Percentiles rank a stretch among this genome's conserved stretches.
phyloP scores from a whole-genome alignment of 2,113 vertebrate species.

The Speoplatyrhinus poulsoni region DNA sequence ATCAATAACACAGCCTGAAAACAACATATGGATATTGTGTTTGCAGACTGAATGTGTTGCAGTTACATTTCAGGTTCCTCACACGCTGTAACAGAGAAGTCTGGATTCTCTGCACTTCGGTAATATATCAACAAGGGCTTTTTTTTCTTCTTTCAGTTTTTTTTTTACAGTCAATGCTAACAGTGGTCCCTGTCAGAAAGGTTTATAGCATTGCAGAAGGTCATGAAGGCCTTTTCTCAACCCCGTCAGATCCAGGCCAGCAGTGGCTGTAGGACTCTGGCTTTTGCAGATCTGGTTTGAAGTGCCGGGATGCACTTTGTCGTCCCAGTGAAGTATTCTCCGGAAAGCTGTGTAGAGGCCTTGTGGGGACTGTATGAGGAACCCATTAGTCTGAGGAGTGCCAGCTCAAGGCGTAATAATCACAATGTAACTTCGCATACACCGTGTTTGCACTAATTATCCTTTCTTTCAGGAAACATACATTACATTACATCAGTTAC shows the following conservation, averaged over 20 bases:
- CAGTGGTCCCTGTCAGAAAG: conserved; percentile 29
- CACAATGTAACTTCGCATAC: too few relatives aligned
- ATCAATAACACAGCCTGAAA: conserved; percentile 52
- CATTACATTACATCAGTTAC: conserved; percentile 1
- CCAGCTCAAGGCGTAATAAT: conserved; percentile 1
- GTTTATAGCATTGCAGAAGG: conserved; percentile 1
- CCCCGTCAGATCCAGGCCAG: background rate
- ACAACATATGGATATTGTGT: conserved; percentile 53
- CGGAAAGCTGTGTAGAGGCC: background rate
- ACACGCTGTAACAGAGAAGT: conserved; percentile 9
- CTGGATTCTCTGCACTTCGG: conserved; percentile 19
- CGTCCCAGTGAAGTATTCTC: conserved; percentile 28
- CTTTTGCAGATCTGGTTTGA: conserved; percentile 15
- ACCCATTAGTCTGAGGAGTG: conserved; percentile 31
- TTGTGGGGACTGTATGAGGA: background rate
- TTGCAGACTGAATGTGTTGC: conserved; percentile 11
- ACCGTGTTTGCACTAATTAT: too few relatives aligned
- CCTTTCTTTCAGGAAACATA: too few relatives aligned
- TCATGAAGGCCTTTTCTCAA: conserved; percentile 3
- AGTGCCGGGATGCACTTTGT: background rate
- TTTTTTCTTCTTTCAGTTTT: background rate
- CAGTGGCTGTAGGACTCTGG: conserved; percentile 24
- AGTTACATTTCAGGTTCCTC: conserved; percentile 58
- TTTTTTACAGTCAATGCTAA: conserved; percentile 32
- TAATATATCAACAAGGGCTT: conserved; percentile 18